A percentile compares a stretch with the other conserved stretches of the same genome.
phyloP scores from a whole-genome alignment of 2,113 vertebrate species.

The Apaloderma vittatum region DNA sequence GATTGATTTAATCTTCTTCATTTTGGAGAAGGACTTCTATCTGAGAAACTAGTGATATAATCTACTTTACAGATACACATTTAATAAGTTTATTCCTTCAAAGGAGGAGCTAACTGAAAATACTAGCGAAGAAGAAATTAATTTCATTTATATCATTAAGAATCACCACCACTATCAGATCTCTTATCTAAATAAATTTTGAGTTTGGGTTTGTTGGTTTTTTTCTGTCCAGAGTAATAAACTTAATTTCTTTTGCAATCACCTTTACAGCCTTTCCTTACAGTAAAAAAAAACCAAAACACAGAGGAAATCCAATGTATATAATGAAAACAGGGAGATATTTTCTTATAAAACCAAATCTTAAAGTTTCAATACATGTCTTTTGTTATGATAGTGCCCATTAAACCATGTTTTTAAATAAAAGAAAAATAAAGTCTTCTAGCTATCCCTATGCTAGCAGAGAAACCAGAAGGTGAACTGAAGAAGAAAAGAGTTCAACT shows the following conservation, averaged over 20 bases:
- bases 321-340: background rate
- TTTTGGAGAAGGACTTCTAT: background rate
- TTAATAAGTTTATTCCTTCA: background rate
- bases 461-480: background rate
- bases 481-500: background rate
- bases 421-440: background rate
- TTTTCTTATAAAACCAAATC: background rate
- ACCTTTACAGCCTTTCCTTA: background rate
- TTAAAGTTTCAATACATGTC: background rate
- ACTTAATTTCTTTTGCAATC: background rate
- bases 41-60: background rate
- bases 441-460: background rate
- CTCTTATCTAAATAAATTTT: background rate
- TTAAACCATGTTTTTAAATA: background rate
- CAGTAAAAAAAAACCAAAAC: background rate
- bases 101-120: background rate
- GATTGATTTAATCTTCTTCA: background rate
- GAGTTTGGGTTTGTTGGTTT: background rate
- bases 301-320: background rate
- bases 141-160: background rate
- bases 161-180: background rate
- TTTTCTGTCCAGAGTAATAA: background rate
- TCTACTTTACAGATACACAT: background rate
- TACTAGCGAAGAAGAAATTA: background rate
- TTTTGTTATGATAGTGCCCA: background rate